These are phyloP conservation scores for Miichthys miiuy DNA, from an alignment of 2,797 vertebrate genomes.

Conservation along the genomic window DNA sequence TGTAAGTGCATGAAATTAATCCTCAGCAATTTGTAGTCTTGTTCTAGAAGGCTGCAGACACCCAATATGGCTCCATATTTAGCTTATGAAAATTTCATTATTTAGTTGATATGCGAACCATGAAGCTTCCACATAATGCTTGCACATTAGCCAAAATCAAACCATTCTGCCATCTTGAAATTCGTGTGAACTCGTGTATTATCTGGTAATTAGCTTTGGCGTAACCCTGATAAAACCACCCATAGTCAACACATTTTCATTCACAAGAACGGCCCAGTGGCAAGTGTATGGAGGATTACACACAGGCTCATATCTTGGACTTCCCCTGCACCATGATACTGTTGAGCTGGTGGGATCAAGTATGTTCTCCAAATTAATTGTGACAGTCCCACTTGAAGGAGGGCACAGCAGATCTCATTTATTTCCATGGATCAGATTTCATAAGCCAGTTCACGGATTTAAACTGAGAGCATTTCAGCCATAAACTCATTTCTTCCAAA, in stretches of 20 bases:
- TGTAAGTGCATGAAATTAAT: slow-evolving; percentile 50
- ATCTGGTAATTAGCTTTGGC: slow-evolving; percentile 61
- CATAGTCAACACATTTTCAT: slow-evolving; percentile 49
- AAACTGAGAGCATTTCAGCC: slow-evolving; percentile 58
- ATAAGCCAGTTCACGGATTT: slow-evolving; percentile 57
- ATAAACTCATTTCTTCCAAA: slow-evolving; percentile 65
- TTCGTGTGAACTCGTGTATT: slow-evolving; percentile 31
- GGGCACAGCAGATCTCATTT: slow-evolving; percentile 66
- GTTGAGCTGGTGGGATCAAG: slow-evolving; percentile 61
- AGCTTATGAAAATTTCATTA: slow-evolving; percentile 40
- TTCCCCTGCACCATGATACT: slow-evolving; percentile 50
- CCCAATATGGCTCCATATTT: slow-evolving; percentile 2
- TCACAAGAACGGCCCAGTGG: slow-evolving; percentile 48
- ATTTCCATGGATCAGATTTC: slow-evolving; percentile 72
- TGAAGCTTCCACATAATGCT: slow-evolving; percentile 24
- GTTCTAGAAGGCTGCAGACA: slow-evolving; percentile 28
- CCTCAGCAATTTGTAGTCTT: slow-evolving; percentile 31
- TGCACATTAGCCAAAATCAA: slow-evolving; percentile 38
- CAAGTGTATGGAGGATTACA: slow-evolving; percentile 42
- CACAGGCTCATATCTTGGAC: slow-evolving; percentile 36
- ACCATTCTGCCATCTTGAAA: slow-evolving; percentile 45
- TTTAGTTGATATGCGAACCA: slow-evolving; percentile 39
- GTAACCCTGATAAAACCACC: slow-evolving; percentile 44
- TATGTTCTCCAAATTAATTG: slow-evolving; percentile 68
- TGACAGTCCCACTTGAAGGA: slow-evolving; percentile 63